Evolutionary conservation across 2,888 invertebrate genomes (phyloP).

Genomic region (Smittia sp.): DNA sequence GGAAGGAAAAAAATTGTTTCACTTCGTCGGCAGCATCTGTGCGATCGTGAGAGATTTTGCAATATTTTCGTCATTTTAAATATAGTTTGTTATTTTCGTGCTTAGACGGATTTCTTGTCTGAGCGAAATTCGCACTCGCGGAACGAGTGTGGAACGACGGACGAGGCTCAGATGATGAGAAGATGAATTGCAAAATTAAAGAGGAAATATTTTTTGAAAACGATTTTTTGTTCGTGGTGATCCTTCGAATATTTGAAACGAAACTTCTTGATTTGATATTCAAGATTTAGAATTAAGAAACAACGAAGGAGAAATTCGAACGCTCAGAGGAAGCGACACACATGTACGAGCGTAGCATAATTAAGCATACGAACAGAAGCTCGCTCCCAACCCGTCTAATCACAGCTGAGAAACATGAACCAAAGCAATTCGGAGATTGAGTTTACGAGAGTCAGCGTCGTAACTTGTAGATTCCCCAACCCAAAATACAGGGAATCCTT

Average conservation of each 20-base stretch:
- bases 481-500: too few relatives aligned
- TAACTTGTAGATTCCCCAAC: too few relatives aligned
- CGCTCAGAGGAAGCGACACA: neutral
- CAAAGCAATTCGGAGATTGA: neutral
- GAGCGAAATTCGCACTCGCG: neutral
- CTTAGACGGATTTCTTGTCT: neutral
- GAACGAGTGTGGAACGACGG: conserved; percentile 12
- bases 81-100: conserved; percentile 31
- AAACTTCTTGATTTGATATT: neutral
- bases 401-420: neutral
- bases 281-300: neutral
- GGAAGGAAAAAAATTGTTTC: neutral
- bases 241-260: too few relatives aligned
- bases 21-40: conserved; percentile 7
- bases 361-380: neutral
- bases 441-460: neutral
- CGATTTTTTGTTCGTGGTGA: too few relatives aligned
- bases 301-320: neutral
- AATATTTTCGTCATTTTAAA: conserved; percentile 34
- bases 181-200: too few relatives aligned
- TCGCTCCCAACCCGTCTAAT: neutral
- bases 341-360: conserved; percentile 1
- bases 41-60: conserved; percentile 10
- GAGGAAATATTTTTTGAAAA: too few relatives aligned
- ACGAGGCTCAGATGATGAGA: too few relatives aligned